Percentiles rank a stretch among this genome's conserved stretches.
Conservation (phyloP, 2,888 invertebrate species). For the Thera obeliscata region DNA sequence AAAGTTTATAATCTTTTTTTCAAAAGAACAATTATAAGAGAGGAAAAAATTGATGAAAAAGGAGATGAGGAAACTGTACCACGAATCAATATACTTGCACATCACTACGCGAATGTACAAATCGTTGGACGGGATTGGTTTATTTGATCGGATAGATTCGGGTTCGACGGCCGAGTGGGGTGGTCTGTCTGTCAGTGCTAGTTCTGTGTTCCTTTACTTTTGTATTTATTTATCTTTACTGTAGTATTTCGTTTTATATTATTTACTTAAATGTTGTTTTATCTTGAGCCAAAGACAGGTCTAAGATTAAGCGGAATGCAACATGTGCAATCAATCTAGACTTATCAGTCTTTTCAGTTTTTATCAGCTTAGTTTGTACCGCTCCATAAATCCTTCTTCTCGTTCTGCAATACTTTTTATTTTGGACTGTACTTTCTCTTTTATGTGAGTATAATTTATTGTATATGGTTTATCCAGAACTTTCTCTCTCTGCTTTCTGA, state of each 20-base stretch:
- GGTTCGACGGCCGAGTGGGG: constrained; percentile 62
- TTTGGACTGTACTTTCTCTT: no score
- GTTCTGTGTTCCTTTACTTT: constrained; percentile 28
- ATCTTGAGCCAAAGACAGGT: constrained; percentile 6
- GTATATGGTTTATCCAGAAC: no score
- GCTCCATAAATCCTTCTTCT: no score
- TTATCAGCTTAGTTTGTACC: neutral
- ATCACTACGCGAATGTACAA: constrained; percentile 61
- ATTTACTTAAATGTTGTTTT: constrained; percentile 19
- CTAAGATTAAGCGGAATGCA: constrained; percentile 10
- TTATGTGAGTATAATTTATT: no score
- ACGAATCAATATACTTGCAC: constrained; percentile 5
- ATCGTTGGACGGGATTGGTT: constrained; percentile 64
- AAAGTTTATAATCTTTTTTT: no score
- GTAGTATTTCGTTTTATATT: neutral
- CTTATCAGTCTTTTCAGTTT: neutral
- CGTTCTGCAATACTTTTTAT: no score
- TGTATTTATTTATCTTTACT: constrained; percentile 28
- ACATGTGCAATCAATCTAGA: constrained; percentile 13
- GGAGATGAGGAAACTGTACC: no score
- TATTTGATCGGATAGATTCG: constrained; percentile 58
- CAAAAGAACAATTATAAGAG: no score
- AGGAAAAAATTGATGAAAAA: no score
- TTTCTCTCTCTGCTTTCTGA: no score
- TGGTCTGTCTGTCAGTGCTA: constrained; percentile 50